Evolutionary conservation across 2,888 invertebrate species (phyloP).

Genomic region (Stenoptilia bipunctidactyla): DNA sequence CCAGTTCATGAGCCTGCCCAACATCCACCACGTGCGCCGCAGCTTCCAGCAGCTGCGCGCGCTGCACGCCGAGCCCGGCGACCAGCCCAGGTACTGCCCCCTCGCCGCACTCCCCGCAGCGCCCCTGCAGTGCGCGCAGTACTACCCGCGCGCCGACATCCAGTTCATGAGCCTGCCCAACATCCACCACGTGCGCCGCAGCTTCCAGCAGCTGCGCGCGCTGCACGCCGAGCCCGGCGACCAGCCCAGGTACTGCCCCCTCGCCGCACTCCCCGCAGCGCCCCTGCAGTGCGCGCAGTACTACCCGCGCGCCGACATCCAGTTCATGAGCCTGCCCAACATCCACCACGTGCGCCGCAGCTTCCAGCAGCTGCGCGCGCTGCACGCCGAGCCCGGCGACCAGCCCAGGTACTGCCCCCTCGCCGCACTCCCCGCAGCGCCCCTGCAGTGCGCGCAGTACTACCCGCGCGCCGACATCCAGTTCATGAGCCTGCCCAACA

Average conservation of each 20-base stretch:
- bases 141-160: slow-evolving; percentile 92
- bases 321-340: slow-evolving; percentile 97
- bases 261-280: too few relatives aligned
- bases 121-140: slow-evolving; percentile 82
- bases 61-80: slow-evolving; percentile 82
- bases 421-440: too few relatives aligned
- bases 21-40: slow-evolving; percentile 95
- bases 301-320: slow-evolving; percentile 92
- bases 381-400: slow-evolving; percentile 84
- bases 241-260: slow-evolving; percentile 85
- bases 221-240: slow-evolving; percentile 84
- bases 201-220: slow-evolving; percentile 88
- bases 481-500: too few relatives aligned
- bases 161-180: slow-evolving; percentile 98
- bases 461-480: too few relatives aligned
- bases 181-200: slow-evolving; percentile 94
- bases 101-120: too few relatives aligned
- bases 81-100: slow-evolving; percentile 87
- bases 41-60: slow-evolving; percentile 91
- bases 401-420: slow-evolving; percentile 86
- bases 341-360: slow-evolving; percentile 96
- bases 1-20: slow-evolving; percentile 96
- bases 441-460: too few relatives aligned
- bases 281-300: slow-evolving; percentile 85
- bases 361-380: slow-evolving; percentile 86